phyloP scores from a whole-genome alignment of 2,888 invertebrate genomes.

The Blera fallax region DNA sequence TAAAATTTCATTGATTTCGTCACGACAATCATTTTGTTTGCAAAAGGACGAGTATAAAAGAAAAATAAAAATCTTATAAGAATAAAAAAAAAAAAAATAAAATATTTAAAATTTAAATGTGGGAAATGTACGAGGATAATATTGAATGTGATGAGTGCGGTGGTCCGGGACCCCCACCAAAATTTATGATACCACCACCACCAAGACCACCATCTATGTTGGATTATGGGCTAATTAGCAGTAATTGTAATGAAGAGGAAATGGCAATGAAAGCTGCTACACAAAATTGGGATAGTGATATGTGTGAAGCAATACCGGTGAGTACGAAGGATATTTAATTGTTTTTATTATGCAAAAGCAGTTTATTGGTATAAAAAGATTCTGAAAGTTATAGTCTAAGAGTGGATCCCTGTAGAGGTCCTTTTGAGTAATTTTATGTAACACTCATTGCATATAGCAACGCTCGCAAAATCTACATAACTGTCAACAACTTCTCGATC shows the following conservation, averaged over 20 bases:
- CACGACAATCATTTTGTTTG: neutral
- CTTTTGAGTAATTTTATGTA: no score
- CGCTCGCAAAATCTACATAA: no score
- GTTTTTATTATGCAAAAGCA: no score
- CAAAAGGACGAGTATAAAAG: slow-evolving; percentile 2
- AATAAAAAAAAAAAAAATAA: slow-evolving; percentile 4
- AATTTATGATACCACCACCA: slow-evolving; percentile 81
- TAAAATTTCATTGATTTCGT: neutral
- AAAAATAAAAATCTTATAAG: slow-evolving; percentile 1
- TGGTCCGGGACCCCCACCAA: slow-evolving; percentile 80
- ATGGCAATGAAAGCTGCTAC: slow-evolving; percentile 77
- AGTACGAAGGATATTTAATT: slow-evolving; percentile 73
- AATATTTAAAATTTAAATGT: slow-evolving; percentile 77
- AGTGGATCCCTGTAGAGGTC: neutral
- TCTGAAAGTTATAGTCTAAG: neutral
- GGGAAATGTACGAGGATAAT: slow-evolving; percentile 81
- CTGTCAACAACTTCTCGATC: neutral
- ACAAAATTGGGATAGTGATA: slow-evolving; percentile 80
- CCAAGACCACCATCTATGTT: slow-evolving; percentile 80
- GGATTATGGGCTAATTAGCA: slow-evolving; percentile 74
- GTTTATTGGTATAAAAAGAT: no score
- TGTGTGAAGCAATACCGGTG: slow-evolving; percentile 82
- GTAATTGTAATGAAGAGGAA: slow-evolving; percentile 79
- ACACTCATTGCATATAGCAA: no score
- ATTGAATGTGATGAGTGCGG: slow-evolving; percentile 81